Evolutionary conservation across 2,113 vertebrate genomes (phyloP).

Genomic region (Chamaetylas fuelleborni): DNA sequence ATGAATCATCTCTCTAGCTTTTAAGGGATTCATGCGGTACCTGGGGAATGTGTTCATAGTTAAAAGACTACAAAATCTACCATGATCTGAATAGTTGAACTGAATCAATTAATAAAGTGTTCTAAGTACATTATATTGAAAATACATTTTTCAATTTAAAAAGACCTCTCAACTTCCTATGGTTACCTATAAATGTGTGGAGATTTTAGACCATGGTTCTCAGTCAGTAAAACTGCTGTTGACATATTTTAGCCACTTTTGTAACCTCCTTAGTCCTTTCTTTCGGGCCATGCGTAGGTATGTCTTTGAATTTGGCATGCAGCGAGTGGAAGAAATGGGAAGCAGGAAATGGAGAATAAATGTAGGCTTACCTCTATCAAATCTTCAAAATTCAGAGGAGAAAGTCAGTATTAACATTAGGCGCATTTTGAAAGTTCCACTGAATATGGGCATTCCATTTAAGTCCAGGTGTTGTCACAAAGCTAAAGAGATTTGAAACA

Average conservation of each 20-base stretch:
- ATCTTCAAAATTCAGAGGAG: not conserved
- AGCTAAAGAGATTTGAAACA: not conserved
- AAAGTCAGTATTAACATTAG: not conserved
- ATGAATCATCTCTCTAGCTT: not conserved
- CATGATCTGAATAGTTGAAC: not conserved
- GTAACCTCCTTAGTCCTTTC: not conserved
- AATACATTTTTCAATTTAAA: not conserved
- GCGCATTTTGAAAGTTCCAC: not conserved
- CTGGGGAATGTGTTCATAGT: not conserved
- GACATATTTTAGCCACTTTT: not conserved
- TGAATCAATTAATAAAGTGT: not conserved
- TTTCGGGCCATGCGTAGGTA: not conserved
- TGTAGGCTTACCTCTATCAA: not conserved
- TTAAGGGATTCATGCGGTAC: slow-evolving; percentile 1
- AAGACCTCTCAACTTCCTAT: not conserved
- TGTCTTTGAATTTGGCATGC: not conserved
- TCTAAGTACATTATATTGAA: not conserved
- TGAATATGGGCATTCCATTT: not conserved
- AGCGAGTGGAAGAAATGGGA: not conserved
- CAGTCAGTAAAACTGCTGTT: not conserved
- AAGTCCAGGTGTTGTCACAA: not conserved
- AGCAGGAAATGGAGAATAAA: not conserved
- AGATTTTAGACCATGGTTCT: not conserved
- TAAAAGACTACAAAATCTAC: not conserved
- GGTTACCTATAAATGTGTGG: not conserved